Evolutionary conservation across 2,113 vertebrate species (phyloP).

Genomic region (Amphilophus citrinellus): DNA sequence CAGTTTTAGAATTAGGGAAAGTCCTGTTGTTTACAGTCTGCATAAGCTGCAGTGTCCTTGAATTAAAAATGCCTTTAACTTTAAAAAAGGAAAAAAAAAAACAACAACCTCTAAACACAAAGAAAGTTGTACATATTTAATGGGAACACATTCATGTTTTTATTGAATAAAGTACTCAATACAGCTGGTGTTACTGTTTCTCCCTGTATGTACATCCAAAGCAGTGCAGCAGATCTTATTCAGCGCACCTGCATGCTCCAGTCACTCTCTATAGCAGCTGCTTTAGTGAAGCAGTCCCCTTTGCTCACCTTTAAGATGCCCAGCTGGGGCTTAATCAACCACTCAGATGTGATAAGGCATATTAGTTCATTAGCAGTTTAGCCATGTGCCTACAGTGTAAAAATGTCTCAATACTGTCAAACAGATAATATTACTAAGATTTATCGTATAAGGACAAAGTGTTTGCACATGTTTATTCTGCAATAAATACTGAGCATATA

Average conservation of each 20-base stretch:
- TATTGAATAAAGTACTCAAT: slow-evolving; percentile 80
- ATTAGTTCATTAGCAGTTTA: slow-evolving; percentile 76
- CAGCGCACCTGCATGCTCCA: slow-evolving; percentile 50
- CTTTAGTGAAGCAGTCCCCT: slow-evolving; percentile 57
- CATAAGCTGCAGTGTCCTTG: background rate
- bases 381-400: slow-evolving; percentile 63
- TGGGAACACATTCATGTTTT: slow-evolving; percentile 81
- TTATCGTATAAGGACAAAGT: slow-evolving; percentile 51
- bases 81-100: background rate
- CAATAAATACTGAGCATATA: slow-evolving; percentile 79
- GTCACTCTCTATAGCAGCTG: slow-evolving; percentile 68
- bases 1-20: background rate
- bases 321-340: slow-evolving; percentile 60
- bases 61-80: slow-evolving; percentile 5
- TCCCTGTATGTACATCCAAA: slow-evolving; percentile 70
- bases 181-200: slow-evolving; percentile 78
- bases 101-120: background rate
- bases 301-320: slow-evolving; percentile 68
- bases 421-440: slow-evolving; percentile 69
- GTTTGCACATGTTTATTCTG: slow-evolving; percentile 58
- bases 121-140: slow-evolving; percentile 45
- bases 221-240: slow-evolving; percentile 53
- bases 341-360: slow-evolving; percentile 78
- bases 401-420: slow-evolving; percentile 62
- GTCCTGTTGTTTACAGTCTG: background rate